Base-by-base conservation (phyloP, 2,888 invertebrate species). In the Stenotaenia linearis region DNA sequence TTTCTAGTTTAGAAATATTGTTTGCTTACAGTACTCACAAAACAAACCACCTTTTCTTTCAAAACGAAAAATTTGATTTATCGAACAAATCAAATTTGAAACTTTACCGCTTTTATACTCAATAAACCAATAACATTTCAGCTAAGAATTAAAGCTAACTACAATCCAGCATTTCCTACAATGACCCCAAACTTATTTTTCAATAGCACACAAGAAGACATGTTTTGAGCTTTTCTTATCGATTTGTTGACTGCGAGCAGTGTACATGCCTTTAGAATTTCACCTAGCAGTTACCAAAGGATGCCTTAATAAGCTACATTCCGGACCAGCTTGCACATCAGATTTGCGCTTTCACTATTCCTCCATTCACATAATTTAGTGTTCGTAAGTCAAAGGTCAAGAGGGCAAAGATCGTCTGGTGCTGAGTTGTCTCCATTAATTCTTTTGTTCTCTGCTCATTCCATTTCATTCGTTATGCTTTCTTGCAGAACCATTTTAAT, bases 401-500 rank as follows among this genome's bases (percentile, higher is more conserved):
- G 25, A 69, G 28, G 69, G 10, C 69, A 28, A 69, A 69, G 28
- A 69, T 25, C 69, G 23, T 69, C 25, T 69, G 69, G 25, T 69
- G 50, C 69, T 15, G 69, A 28, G 69, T 69, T 69, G 69, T 69
- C 69, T 69, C 69, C 69, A 69, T 69, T 69, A 69, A 69, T 15
- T 69, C 69, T 28, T 28, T 69, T 69, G 23, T 25, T 69, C 69
- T n/a, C 25, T 69, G 69, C 28, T 23, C 28, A 28, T 28, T 50
- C 69, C 69, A 69, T 28, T 50, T 28, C 69, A 69, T 69, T 69
- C 69, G 69, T 28, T 69, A 69, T 69, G 69, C 69, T 69, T 69
- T 69, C 69, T 69, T 69, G 69, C 28, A 69, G 69, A 69, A 25
- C 69, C 69, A 69, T 69, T 69, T 69, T 69, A 23, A 69, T 28